Evolutionary conservation across 2,797 vertebrate genomes (phyloP).

Genomic region (Austrolebias charrua): DNA sequence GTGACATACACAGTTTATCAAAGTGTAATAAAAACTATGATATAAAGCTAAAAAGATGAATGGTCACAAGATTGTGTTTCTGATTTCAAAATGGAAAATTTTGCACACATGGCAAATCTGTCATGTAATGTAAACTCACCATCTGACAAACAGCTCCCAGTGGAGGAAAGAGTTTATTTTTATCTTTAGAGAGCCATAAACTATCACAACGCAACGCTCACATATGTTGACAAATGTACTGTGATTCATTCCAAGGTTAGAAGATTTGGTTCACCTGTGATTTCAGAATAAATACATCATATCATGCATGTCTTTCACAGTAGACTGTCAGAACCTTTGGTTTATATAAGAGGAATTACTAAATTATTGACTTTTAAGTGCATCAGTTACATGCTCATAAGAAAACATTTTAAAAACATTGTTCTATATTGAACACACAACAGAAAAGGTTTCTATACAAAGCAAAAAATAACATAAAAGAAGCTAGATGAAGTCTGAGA

Average conservation of each 20-base stretch:
- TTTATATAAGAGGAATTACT: background rate
- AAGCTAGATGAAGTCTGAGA: too few relatives aligned
- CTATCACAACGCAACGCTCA: background rate
- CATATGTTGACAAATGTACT: background rate
- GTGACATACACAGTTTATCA: background rate
- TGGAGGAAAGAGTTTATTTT: background rate
- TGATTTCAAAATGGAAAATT: too few relatives aligned
- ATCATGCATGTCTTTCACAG: too few relatives aligned
- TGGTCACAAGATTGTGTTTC: too few relatives aligned
- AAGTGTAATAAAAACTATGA: background rate
- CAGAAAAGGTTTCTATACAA: background rate
- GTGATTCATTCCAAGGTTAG: background rate
- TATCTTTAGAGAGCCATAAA: slow-evolving; percentile 21
- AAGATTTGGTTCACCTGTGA: background rate
- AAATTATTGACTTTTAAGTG: too few relatives aligned
- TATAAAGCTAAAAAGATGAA: background rate
- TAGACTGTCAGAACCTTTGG: background rate
- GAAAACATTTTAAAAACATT: background rate
- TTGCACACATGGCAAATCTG: slow-evolving; percentile 12
- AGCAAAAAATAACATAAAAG: background rate
- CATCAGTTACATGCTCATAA: too few relatives aligned
- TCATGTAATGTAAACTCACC: slow-evolving; percentile 7
- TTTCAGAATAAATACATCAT: background rate
- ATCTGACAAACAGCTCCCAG: background rate
- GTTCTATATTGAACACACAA: background rate